Conservation (phyloP, 2,797 vertebrate species). For the Acanthurus leucopareius region DNA sequence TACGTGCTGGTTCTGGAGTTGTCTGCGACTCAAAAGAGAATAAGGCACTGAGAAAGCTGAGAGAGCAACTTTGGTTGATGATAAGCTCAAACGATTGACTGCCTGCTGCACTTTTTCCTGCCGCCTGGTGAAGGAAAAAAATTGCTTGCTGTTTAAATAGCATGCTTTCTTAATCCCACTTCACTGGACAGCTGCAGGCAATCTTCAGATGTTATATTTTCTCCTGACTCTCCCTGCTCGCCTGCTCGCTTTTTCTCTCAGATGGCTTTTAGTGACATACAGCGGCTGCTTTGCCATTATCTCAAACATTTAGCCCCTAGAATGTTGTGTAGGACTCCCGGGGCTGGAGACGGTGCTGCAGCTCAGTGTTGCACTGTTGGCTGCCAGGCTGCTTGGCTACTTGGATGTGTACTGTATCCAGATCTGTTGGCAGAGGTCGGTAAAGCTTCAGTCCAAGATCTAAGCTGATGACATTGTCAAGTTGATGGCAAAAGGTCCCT, state of each 20-base stretch:
- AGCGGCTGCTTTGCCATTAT: conserved; percentile 63
- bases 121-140: conserved; percentile 53
- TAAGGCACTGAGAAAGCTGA: conserved; percentile 56
- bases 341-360: conserved; percentile 19
- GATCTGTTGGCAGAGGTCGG: conserved; percentile 45
- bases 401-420: conserved; percentile 45
- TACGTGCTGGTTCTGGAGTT: conserved; percentile 39
- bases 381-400: conserved; percentile 17
- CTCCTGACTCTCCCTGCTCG: conserved; percentile 23
- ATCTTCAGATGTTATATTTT: conserved; percentile 73
- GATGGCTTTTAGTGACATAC: conserved; percentile 73
- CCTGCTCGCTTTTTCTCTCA: conserved; percentile 48
- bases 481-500: conserved; percentile 41
- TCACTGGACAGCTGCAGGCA: conserved; percentile 72
- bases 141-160: conserved; percentile 76
- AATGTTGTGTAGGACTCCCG: conserved; percentile 43
- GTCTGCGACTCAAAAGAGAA: conserved; percentile 35
- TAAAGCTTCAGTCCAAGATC: conserved; percentile 30
- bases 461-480: conserved; percentile 45
- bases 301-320: conserved; percentile 60
- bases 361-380: conserved; percentile 33
- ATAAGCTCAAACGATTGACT: conserved; percentile 77
- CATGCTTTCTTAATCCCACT: conserved; percentile 81
- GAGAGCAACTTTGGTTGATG: conserved; percentile 71
- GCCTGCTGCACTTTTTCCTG: conserved; percentile 66